Evolutionary conservation across 2,888 invertebrate species (phyloP).

Genomic region (Steinernema scapterisci): DNA sequence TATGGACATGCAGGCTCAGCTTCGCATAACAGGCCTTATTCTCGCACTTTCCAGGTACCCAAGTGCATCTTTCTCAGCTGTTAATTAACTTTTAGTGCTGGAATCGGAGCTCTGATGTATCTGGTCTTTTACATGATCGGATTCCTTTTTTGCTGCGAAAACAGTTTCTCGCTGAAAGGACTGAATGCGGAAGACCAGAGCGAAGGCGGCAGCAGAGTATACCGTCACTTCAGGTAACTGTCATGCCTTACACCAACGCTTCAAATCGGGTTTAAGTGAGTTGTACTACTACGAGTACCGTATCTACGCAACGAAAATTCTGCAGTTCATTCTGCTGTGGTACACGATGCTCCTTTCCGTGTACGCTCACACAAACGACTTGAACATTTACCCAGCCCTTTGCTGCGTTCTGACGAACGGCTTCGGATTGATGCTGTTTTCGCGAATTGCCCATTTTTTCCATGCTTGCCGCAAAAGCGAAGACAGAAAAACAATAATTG

Average conservation of each 20-base stretch:
- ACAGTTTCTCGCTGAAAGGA: slow-evolving; percentile 38
- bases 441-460: slow-evolving; percentile 54
- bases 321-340: slow-evolving; percentile 54
- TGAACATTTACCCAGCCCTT: slow-evolving; percentile 57
- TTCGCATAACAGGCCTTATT: slow-evolving; percentile 36
- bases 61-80: too few relatives aligned
- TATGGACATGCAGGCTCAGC: slow-evolving; percentile 45
- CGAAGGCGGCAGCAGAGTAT: neutral
- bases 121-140: slow-evolving; percentile 55
- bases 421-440: slow-evolving; percentile 56
- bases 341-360: slow-evolving; percentile 54
- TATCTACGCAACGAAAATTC: slow-evolving; percentile 49
- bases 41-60: slow-evolving; percentile 50
- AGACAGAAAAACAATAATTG: slow-evolving; percentile 46
- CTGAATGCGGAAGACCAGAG: neutral
- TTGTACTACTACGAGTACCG: slow-evolving; percentile 47
- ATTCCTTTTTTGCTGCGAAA: slow-evolving; percentile 56
- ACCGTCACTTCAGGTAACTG: slow-evolving; percentile 26
- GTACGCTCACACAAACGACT: slow-evolving; percentile 51
- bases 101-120: slow-evolving; percentile 50
- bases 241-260: neutral
- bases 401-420: slow-evolving; percentile 54
- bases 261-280: slow-evolving; percentile 42
- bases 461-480: slow-evolving; percentile 49
- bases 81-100: slow-evolving; percentile 40